Base-by-base conservation (phyloP, 1,140 invertebrate genomes). In the Amphibalanus amphitrite region DNA sequence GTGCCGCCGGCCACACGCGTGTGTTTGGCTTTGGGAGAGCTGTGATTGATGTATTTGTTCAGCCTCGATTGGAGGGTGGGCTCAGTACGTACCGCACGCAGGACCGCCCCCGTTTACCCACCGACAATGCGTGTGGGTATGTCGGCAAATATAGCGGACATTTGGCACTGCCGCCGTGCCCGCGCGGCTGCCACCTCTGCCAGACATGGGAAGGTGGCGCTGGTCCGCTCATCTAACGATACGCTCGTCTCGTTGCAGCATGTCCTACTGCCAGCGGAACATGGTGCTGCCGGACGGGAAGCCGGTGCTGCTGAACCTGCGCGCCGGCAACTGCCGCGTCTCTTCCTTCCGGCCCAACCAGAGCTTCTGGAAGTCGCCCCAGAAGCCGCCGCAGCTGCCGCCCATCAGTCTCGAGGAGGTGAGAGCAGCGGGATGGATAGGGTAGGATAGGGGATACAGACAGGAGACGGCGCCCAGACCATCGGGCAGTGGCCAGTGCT, bases 261-360 rank as follows among this genome's bases (percentile, higher is more conserved):
- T 88, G 29, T 93, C 91, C 0, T 84, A 91, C 33, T 94, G 91
- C 76, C 88, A 88, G 65, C 85, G 88, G 75, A 86, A 85, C 38
- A 80, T 92, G 13, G 84, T 86, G 33, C 79, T 94, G n/a, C 86
- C 89, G 75, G 88, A 89, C 0, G 89, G 87, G 10, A 83, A 84
- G 68, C 83, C 89, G 0, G 84, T 91, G 0, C 85, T 86, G 25
- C 77, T 93, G 65, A 86, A 86, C 0, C 82, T 94, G 0, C 86
- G 87, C 74, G 84, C 87, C 0, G 90, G 90, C 23, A 86, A 91
- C 73, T 93, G 91, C 78, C n/a, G 65, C n/a, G 65, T 67, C n/a
- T 67, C 65, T 0, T 67, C n/a, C 6, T 67, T 67, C 26, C n/a
- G 65, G n/a, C 65, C 65, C 3, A 67, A 26, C n/a, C 65, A 10